Evolutionary conservation across 2,113 vertebrate genomes (phyloP).

Genomic region (Callaeas wilsoni): DNA sequence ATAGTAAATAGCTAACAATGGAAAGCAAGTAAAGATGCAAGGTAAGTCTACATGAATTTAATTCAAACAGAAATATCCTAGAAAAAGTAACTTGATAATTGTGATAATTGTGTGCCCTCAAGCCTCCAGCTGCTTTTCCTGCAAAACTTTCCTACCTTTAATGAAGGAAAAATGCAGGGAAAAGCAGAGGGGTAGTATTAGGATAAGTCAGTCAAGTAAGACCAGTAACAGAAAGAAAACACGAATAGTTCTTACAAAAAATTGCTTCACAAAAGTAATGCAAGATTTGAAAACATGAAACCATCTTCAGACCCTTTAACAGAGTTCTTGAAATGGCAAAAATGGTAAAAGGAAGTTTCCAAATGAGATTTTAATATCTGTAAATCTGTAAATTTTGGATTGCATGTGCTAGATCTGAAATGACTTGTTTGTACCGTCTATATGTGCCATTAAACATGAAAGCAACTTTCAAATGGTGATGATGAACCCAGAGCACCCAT

Average conservation of each 20-base stretch:
- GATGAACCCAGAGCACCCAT: not conserved
- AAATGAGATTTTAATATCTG: not conserved
- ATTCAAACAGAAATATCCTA: not conserved
- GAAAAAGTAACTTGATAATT: not conserved
- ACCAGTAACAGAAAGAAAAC: not conserved
- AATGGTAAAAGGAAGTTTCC: not conserved
- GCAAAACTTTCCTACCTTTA: not conserved
- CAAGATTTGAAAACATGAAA: not conserved
- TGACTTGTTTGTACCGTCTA: not conserved
- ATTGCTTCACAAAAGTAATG: not conserved
- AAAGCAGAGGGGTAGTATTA: not conserved
- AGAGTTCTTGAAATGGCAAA: not conserved
- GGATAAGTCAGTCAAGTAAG: not conserved
- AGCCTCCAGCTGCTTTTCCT: not conserved
- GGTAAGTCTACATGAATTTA: not conserved
- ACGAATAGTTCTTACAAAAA: not conserved
- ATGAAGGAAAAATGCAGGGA: not conserved
- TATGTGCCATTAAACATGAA: not conserved
- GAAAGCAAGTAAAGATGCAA: not conserved
- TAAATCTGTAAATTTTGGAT: not conserved
- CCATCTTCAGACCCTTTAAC: not conserved
- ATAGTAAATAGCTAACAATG: not conserved
- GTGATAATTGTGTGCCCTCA: fast-evolving
- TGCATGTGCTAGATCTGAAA: not conserved
- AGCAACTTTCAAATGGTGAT: not conserved